Evolutionary conservation across 2,888 invertebrate species (phyloP).

Genomic region (Limenitis camilla): DNA sequence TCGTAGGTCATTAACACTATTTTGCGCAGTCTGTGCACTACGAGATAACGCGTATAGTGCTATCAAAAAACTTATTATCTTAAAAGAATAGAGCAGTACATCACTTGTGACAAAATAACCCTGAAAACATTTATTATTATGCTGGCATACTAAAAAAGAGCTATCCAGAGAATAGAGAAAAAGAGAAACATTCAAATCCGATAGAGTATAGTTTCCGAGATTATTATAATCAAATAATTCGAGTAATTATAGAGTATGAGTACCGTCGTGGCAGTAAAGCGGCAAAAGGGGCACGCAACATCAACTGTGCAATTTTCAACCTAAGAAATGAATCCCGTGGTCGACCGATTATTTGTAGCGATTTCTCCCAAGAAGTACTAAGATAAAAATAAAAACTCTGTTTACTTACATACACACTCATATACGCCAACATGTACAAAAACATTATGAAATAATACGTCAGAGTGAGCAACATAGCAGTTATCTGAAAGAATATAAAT

Average conservation of each 20-base stretch:
- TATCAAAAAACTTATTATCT: neutral
- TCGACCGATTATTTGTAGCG: too few species aligned
- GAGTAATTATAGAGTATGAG: too few species aligned
- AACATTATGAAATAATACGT: slow-evolving; percentile 7
- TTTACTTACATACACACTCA: neutral
- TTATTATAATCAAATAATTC: too few species aligned
- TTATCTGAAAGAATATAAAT: neutral
- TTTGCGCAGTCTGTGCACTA: slow-evolving; percentile 1
- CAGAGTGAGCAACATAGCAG: neutral
- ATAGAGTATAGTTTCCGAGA: too few species aligned
- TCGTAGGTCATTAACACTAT: slow-evolving; percentile 1
- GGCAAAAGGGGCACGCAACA: too few species aligned
- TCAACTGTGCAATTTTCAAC: too few species aligned
- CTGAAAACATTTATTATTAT: neutral
- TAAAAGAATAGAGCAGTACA: neutral
- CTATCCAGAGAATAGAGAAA: too few species aligned
- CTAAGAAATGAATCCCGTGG: too few species aligned
- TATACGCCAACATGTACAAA: neutral
- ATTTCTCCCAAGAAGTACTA: too few species aligned
- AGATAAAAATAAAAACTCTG: neutral
- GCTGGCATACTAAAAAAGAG: too few species aligned
- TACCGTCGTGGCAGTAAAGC: too few species aligned
- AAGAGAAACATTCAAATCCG: too few species aligned
- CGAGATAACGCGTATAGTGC: slow-evolving; percentile 26
- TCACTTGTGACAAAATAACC: neutral